Percentiles rank a stretch among this genome's conserved stretches.
Evolutionary conservation across 2,113 vertebrate genomes (phyloP).

Genomic region (Prietella phreatophila): DNA sequence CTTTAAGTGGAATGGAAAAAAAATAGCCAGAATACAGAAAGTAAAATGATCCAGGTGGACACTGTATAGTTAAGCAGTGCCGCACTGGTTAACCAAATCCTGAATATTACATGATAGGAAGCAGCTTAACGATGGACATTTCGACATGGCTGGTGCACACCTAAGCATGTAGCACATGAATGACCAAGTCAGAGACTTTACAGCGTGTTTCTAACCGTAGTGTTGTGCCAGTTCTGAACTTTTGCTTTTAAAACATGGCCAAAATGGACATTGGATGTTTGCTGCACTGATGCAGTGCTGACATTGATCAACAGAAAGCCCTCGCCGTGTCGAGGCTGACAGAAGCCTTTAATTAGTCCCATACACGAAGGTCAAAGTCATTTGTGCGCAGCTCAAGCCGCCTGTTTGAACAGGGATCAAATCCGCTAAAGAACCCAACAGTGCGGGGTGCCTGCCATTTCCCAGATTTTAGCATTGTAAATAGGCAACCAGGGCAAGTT

Average conservation of each 20-base stretch:
- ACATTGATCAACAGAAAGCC: slow-evolving; percentile 44
- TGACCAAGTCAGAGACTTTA: neutral
- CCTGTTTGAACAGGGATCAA: slow-evolving; percentile 53
- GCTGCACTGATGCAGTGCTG: neutral
- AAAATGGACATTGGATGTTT: slow-evolving; percentile 8
- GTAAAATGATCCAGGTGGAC: slow-evolving; percentile 29
- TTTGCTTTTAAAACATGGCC: slow-evolving; percentile 7
- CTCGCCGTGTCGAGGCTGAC: slow-evolving; percentile 13
- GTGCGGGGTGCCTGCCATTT: slow-evolving; percentile 60
- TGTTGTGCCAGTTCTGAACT: neutral
- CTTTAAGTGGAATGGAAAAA: slow-evolving; percentile 45
- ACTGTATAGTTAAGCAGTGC: neutral
- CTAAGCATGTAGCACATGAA: neutral
- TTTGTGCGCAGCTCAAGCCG: slow-evolving; percentile 41
- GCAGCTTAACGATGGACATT: neutral
- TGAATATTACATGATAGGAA: neutral
- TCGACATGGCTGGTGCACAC: neutral
- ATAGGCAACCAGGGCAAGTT: slow-evolving; percentile 46
- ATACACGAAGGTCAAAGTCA: slow-evolving; percentile 58
- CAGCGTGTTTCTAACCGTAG: neutral
- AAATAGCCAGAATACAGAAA: slow-evolving; percentile 39
- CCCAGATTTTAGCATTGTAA: slow-evolving; percentile 37
- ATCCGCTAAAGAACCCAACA: slow-evolving; percentile 33
- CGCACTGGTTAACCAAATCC: neutral
- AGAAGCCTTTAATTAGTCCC: slow-evolving; percentile 49